A percentile compares a stretch with the other conserved stretches of the same genome.
Evolutionary conservation across 2,113 vertebrate genomes (phyloP).

Genomic region (Camelus dromedarius): DNA sequence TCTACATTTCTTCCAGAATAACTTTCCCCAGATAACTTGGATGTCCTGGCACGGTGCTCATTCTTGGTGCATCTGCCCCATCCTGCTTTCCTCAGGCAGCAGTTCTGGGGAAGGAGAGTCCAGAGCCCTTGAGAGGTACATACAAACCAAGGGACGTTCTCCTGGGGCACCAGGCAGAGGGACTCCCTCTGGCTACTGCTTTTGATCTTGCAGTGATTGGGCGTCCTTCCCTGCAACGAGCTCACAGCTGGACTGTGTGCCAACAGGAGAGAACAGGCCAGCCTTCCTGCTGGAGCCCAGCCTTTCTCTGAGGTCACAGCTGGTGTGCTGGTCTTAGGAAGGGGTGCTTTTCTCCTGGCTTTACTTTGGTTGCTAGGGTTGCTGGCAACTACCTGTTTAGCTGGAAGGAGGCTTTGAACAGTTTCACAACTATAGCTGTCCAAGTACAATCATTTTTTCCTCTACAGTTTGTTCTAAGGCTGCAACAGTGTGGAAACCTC

Average conservation of each 20-base stretch:
- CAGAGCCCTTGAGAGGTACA: background rate
- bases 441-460: background rate
- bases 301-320: background rate
- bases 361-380: constrained; percentile 7
- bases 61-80: background rate
- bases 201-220: background rate
- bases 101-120: background rate
- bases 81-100: background rate
- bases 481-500: background rate
- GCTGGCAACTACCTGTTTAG: constrained; percentile 9
- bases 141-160: background rate
- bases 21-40: background rate
- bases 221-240: background rate
- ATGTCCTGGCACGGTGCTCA: background rate
- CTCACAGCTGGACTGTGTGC: background rate
- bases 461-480: background rate
- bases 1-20: background rate
- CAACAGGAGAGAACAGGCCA: background rate
- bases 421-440: background rate
- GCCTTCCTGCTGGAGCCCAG: background rate
- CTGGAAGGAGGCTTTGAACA: background rate
- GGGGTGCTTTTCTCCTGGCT: background rate
- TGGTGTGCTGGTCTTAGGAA: background rate
- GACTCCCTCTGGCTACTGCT: background rate
- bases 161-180: background rate